Base-by-base conservation (phyloP, 2,888 invertebrate species). In the Thera obeliscata region DNA sequence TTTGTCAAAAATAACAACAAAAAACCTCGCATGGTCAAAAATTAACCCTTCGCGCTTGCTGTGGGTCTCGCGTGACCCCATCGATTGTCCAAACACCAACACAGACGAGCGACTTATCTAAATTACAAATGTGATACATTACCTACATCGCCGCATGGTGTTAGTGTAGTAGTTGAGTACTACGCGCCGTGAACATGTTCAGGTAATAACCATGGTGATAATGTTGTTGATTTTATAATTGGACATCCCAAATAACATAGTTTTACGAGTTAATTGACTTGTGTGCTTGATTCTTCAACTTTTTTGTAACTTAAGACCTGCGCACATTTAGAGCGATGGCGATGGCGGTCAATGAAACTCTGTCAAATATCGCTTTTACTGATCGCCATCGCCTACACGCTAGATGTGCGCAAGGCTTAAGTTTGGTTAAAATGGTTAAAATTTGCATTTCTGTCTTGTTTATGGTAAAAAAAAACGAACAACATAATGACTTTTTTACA, bases 21-120 rank as follows among this genome's bases (percentile, higher is more conserved):
- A 22, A 22, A 22, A 22, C 22, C 22, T 22, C 22, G 22, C 41
- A 41, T 61, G 43, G 52, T 57, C 8, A 57, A 64, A 61, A 43
- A 22, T 2, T 61, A 68, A 68, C 67, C 67, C 64, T 54, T 2
- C 43, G 43, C 9, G 8, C 43, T 9, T 9, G 7, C 9, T 46
- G 71, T 71, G 74, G 75, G 77, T 76, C 71, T 85, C 73, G 87
- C 88, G 87, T 87, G 89, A 85, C 84, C 81, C 79, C 72, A 71
- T 76, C 84, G 83, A 88, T 88, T 89, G 78, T 73, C 71, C 75
- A 84, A 84, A 83, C 83, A 78, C 74, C 78, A 77, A 79, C 76
- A 59, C 69, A 67, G 66, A 67, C 64, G 65, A 69, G 64, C 66
- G 67, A 67, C 70, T 69, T 67, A 70, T 70, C 71, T 72, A 69